Conservation (phyloP, 2,113 vertebrate genomes). For the Phaethornis superciliosus region DNA sequence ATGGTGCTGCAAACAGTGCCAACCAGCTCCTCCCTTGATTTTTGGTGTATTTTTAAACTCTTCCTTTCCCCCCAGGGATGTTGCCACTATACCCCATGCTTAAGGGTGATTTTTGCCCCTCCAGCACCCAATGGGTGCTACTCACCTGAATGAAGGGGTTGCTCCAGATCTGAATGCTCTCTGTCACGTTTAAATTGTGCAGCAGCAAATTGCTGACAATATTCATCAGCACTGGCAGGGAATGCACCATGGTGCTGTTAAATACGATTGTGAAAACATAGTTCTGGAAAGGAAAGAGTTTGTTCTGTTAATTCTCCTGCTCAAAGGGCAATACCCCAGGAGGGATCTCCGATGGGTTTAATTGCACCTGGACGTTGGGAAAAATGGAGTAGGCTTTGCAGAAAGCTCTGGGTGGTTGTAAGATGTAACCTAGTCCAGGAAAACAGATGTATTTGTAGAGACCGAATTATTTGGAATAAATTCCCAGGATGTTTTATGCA, state of each 20-base stretch:
- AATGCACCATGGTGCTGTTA: conserved; percentile 93
- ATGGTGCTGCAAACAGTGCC: not conserved
- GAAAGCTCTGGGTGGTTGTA: not conserved
- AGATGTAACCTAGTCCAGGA: not conserved
- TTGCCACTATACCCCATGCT: rapidly evolving
- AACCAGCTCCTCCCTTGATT: rapidly evolving
- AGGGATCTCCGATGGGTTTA: not conserved
- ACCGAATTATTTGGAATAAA: not conserved
- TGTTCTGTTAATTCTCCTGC: not conserved
- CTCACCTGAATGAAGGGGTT: conserved; percentile 87
- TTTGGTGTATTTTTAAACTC: rapidly evolving
- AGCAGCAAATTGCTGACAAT: conserved; percentile 92
- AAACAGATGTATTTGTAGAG: not conserved
- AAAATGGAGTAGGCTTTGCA: not conserved
- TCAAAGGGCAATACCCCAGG: not conserved
- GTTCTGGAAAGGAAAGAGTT: conserved; percentile 68
- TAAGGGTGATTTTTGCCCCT: not conserved
- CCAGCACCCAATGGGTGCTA: not conserved
- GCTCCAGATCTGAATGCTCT: conserved; percentile 88
- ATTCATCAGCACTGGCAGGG: conserved; percentile 90
- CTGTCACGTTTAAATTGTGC: conserved; percentile 80
- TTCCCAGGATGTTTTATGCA: not conserved
- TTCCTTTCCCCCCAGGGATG: not conserved
- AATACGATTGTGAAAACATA: conserved; percentile 84
- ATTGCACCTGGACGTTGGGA: not conserved